Conservation (phyloP, 2,797 vertebrate genomes). For the Atherinosoma microstoma region DNA sequence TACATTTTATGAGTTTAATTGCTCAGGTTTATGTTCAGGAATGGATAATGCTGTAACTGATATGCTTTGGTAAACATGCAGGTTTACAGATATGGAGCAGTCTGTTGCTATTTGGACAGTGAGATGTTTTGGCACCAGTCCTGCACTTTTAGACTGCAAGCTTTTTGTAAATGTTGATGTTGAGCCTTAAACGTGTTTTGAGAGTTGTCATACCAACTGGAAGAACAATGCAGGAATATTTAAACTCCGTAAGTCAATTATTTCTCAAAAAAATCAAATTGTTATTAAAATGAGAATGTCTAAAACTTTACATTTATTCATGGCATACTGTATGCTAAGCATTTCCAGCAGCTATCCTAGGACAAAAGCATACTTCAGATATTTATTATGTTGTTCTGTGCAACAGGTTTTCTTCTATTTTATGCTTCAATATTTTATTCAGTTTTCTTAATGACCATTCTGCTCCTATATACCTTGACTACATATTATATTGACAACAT, state of each 20-base stretch:
- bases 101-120: conserved; percentile 39
- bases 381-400: too few relatives aligned
- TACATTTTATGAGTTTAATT: conserved; percentile 13
- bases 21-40: neutral
- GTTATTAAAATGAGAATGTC: neutral
- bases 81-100: conserved; percentile 36
- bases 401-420: too few relatives aligned
- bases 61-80: conserved; percentile 23
- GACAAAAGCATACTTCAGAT: neutral
- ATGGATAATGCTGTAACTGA: conserved; percentile 24
- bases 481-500: too few relatives aligned
- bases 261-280: conserved; percentile 1
- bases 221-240: conserved; percentile 18
- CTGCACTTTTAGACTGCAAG: conserved; percentile 4
- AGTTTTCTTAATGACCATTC: neutral
- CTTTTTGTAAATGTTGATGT: conserved; percentile 6
- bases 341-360: neutral
- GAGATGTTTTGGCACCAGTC: conserved; percentile 45
- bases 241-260: conserved; percentile 2
- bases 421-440: neutral
- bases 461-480: neutral
- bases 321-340: neutral
- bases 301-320: neutral
- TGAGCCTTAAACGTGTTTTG: conserved; percentile 11
- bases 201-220: conserved; percentile 12